A percentile compares a stretch with the other conserved stretches of the same genome.
These are phyloP conservation scores for Toxotes lorentzi DNA, from an alignment of 2,797 vertebrate species.

Conservation along the genomic window DNA sequence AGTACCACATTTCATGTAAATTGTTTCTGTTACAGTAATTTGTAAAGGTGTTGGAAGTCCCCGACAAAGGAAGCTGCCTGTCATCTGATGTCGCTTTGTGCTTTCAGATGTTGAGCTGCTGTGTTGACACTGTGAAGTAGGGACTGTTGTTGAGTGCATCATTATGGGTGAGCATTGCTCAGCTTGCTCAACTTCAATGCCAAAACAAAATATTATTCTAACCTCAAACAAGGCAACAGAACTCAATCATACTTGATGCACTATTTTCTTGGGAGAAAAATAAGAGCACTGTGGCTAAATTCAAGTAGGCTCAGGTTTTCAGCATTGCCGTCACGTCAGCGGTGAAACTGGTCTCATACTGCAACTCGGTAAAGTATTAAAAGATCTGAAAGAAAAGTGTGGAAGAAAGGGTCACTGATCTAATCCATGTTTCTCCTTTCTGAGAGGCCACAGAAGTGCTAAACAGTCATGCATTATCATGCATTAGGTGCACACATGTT, in stretches of 20 bases:
- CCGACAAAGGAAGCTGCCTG: neutral
- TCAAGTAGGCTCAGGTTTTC: constrained; percentile 9
- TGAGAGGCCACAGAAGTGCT: constrained; percentile 12
- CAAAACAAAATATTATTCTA: constrained; percentile 37
- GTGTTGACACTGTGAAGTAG: constrained; percentile 4
- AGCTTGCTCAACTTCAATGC: constrained; percentile 28
- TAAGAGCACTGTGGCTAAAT: neutral
- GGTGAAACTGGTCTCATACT: neutral
- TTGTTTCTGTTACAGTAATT: neutral
- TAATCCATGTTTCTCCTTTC: constrained; percentile 17
- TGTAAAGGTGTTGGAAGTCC: neutral
- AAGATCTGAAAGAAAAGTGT: constrained; percentile 14
- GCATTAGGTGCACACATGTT: constrained; percentile 40
- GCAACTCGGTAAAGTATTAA: constrained; percentile 1
- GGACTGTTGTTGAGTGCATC: neutral
- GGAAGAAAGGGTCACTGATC: constrained; percentile 18
- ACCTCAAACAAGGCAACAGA: constrained; percentile 31
- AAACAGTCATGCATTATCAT: constrained; percentile 24
- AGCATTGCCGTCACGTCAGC: neutral
- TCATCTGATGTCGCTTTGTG: constrained; percentile 1
- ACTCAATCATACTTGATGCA: constrained; percentile 7
- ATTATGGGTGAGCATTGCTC: constrained; percentile 27
- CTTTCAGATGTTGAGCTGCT: neutral
- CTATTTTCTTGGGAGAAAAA: constrained; percentile 1
- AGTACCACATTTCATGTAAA: neutral